A percentile compares a stretch with the other conserved stretches of the same genome.
Conservation (phyloP, 2,888 invertebrate genomes). For the Lasioglossum calceatum region DNA sequence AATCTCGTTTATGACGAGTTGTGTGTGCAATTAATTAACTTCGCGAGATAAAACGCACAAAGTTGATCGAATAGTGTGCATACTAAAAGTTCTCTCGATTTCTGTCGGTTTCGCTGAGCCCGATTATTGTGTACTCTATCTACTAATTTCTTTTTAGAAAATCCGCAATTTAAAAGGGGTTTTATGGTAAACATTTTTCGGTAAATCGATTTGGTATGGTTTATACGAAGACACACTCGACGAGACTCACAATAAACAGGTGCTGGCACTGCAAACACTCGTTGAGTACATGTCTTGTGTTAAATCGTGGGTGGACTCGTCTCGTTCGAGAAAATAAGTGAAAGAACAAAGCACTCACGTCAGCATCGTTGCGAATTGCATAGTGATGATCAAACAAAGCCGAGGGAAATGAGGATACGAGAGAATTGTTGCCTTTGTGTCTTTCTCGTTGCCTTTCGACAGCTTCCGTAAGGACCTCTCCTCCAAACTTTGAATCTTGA, state of each 20-base stretch:
- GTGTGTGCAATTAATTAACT: neutral
- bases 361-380: constrained; percentile 88
- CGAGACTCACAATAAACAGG: neutral
- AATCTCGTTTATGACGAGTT: neutral
- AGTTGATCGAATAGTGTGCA: neutral
- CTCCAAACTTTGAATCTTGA: constrained; percentile 81
- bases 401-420: constrained; percentile 87
- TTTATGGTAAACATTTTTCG: neutral
- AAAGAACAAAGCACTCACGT: constrained; percentile 84
- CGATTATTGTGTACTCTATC: neutral
- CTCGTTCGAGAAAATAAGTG: neutral
- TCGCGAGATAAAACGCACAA: neutral
- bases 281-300: neutral
- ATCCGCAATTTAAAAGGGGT: neutral
- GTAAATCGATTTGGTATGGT: neutral
- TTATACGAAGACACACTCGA: neutral
- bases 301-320: neutral
- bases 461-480: constrained; percentile 74
- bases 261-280: neutral
- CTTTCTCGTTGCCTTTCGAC: neutral
- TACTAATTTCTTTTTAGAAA: neutral
- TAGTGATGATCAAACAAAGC: constrained; percentile 87
- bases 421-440: constrained; percentile 88
- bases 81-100: neutral
- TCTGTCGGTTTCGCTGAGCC: neutral